A percentile compares a stretch with the other conserved stretches of the same genome.
Conservation (phyloP, 2,797 vertebrate genomes). For the Sus cebifrons region DNA sequence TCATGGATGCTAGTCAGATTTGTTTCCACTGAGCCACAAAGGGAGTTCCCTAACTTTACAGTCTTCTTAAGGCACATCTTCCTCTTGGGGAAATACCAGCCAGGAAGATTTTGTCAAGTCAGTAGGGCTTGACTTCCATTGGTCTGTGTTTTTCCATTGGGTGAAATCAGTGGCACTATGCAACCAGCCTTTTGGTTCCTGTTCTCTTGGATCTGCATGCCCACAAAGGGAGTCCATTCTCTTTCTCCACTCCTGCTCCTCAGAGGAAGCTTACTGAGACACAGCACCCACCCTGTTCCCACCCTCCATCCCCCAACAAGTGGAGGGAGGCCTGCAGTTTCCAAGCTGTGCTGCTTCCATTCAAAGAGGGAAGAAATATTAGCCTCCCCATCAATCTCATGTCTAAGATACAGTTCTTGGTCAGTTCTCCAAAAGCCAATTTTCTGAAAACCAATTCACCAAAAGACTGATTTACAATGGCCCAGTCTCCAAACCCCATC, state of each 20-base stretch:
- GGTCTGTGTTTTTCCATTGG: neutral
- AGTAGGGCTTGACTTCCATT: neutral
- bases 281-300: neutral
- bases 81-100: neutral
- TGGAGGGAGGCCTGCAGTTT: neutral
- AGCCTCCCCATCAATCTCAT: neutral
- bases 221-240: neutral
- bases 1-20: too few species aligned
- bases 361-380: neutral
- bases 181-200: neutral
- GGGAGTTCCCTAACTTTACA: neutral
- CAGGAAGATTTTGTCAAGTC: neutral
- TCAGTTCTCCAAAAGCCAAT: neutral
- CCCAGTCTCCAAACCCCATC: neutral
- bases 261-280: neutral
- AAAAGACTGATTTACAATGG: neutral
- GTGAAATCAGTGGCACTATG: neutral
- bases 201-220: neutral
- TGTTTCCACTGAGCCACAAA: too few species aligned
- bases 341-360: neutral
- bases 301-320: neutral
- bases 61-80: neutral
- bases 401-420: neutral
- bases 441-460: neutral
- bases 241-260: neutral